Conservation (phyloP, 2,888 invertebrate genomes). For the Dolomedes plantarius region DNA sequence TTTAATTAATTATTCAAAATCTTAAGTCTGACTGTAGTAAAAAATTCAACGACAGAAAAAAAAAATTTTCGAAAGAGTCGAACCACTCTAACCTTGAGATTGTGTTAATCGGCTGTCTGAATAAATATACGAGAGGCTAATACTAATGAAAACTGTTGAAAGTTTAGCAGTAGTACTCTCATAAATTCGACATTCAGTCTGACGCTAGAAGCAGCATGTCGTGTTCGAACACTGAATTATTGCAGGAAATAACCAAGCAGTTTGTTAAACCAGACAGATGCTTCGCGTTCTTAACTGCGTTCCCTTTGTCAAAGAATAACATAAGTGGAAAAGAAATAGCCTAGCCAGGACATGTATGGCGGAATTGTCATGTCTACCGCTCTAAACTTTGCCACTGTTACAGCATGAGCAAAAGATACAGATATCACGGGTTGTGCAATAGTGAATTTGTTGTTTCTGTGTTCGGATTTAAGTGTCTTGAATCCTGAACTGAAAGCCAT, state of each 20-base stretch:
- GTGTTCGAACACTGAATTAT: constrained; percentile 33
- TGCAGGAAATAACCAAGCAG: constrained; percentile 16
- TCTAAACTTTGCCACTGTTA: too few relatives aligned
- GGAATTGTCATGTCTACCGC: too few relatives aligned
- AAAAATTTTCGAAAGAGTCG: too few relatives aligned
- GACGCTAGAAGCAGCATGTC: neutral
- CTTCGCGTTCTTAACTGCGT: neutral
- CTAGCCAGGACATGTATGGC: too few relatives aligned
- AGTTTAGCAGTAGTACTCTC: neutral
- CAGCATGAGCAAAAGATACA: too few relatives aligned
- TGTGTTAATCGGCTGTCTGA: neutral
- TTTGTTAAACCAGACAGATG: constrained; percentile 25
- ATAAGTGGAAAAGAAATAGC: neutral
- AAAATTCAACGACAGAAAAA: too few relatives aligned
- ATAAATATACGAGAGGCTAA: constrained; percentile 14
- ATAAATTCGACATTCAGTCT: constrained; percentile 18
- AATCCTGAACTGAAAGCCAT: too few relatives aligned
- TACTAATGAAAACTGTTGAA: constrained; percentile 33
- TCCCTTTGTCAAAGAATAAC: neutral
- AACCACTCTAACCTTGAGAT: neutral
- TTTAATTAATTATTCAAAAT: too few relatives aligned
- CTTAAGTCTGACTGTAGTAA: too few relatives aligned
- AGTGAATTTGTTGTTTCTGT: too few relatives aligned
- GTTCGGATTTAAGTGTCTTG: too few relatives aligned
- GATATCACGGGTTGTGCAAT: too few relatives aligned